phyloP scores from a whole-genome alignment of 2,888 invertebrate species.

The Caprella mutica region DNA sequence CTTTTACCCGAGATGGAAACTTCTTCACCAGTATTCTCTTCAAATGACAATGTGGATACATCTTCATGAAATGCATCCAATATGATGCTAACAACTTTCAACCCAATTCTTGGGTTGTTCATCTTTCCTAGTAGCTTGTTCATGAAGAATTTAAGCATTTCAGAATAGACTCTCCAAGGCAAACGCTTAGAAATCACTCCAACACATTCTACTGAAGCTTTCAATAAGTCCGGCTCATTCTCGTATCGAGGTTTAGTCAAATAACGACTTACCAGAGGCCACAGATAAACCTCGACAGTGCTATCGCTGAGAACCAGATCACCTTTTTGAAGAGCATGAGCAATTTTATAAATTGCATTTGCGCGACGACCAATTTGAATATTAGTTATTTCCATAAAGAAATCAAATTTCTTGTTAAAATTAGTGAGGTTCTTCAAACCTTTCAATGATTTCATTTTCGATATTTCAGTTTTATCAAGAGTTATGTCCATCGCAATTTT shows the following conservation, averaged over 20 bases:
- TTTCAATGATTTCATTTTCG: no score
- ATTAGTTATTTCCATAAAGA: slow-evolving; percentile 87
- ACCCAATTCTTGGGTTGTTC: slow-evolving; percentile 71
- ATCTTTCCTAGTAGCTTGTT: slow-evolving; percentile 57
- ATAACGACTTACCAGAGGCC: slow-evolving; percentile 71
- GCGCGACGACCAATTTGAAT: slow-evolving; percentile 73
- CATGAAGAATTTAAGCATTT: slow-evolving; percentile 67
- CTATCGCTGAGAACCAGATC: slow-evolving; percentile 52
- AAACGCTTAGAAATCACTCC: slow-evolving; percentile 62
- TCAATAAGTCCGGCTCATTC: slow-evolving; percentile 66
- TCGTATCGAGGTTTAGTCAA: slow-evolving; percentile 63
- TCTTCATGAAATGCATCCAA: slow-evolving; percentile 88
- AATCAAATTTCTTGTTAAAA: slow-evolving; percentile 62
- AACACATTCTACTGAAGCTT: slow-evolving; percentile 65
- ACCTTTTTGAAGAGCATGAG: slow-evolving; percentile 44
- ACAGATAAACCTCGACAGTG: slow-evolving; percentile 68
- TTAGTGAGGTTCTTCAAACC: slow-evolving; percentile 24
- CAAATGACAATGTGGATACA: slow-evolving; percentile 44
- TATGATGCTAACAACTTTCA: slow-evolving; percentile 62
- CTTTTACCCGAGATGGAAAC: neutral
- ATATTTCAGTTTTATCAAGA: slow-evolving; percentile 17
- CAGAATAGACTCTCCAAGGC: slow-evolving; percentile 82
- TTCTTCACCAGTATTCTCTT: neutral
- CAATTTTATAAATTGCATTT: slow-evolving; percentile 51
- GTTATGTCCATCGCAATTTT: slow-evolving; percentile 51